phyloP scores from a whole-genome alignment of 2,888 invertebrate species.

The Phyllotreta cruciferae region DNA sequence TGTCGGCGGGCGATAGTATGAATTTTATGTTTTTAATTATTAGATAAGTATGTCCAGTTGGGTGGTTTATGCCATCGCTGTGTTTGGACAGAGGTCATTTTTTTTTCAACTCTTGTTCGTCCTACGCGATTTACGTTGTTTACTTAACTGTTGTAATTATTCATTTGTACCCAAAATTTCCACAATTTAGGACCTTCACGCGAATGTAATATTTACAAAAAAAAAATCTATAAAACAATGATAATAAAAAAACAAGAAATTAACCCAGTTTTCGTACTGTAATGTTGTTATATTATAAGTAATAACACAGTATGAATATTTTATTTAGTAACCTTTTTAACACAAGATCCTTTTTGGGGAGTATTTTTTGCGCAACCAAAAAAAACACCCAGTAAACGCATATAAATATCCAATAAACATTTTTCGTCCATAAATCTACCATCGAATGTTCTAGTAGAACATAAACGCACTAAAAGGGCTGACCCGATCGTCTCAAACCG shows the following conservation, averaged over 20 bases:
- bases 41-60: conserved; percentile 29
- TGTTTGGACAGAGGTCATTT: conserved; percentile 21
- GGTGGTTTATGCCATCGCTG: conserved; percentile 13
- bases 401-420: conserved; percentile 37
- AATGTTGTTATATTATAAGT: no score
- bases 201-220: no score
- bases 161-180: no score
- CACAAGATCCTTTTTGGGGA: no score
- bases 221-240: no score
- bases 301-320: no score
- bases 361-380: neutral
- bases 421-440: conserved; percentile 36
- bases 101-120: neutral
- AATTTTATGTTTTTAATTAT: conserved; percentile 49
- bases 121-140: conserved; percentile 2
- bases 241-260: no score
- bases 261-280: no score
- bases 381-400: conserved; percentile 21
- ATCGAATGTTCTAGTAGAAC: conserved; percentile 38
- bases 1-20: conserved; percentile 51
- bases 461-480: conserved; percentile 41
- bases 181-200: no score
- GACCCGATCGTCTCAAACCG: conserved; percentile 41
- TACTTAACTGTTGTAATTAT: no score
- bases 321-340: no score